Evolutionary conservation across 2,113 vertebrate genomes (phyloP).

Genomic region (Triplophysa dalaica): DNA sequence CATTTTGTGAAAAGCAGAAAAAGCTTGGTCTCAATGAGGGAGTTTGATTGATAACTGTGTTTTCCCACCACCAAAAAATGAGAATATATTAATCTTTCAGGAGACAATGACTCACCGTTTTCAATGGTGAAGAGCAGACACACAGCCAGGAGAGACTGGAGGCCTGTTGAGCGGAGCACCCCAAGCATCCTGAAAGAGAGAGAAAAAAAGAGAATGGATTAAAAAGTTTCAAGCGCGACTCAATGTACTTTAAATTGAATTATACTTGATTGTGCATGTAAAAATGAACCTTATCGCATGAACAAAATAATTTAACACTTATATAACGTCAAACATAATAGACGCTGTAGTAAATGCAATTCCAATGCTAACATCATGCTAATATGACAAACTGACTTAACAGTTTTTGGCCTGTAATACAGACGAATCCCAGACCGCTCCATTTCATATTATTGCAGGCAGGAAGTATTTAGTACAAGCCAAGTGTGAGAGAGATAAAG

Average conservation of each 20-base stretch:
- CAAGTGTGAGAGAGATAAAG: constrained; percentile 46
- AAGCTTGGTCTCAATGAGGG: neutral
- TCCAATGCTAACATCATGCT: neutral
- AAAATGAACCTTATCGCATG: neutral
- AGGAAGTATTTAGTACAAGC: constrained; percentile 45
- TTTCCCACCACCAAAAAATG: neutral
- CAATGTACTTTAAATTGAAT: too few species aligned
- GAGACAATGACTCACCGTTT: constrained; percentile 70
- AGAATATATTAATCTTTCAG: constrained; percentile 5
- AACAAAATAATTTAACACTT: too few species aligned
- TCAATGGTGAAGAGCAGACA: constrained; percentile 60
- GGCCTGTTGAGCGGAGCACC: constrained; percentile 57
- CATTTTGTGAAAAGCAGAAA: too few species aligned
- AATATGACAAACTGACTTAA: constrained; percentile 15
- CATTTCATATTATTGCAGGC: constrained; percentile 34
- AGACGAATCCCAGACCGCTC: constrained; percentile 42
- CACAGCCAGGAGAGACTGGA: constrained; percentile 64
- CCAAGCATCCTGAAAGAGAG: constrained; percentile 66
- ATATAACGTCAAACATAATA: neutral
- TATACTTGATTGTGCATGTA: too few species aligned
- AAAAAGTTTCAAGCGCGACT: neutral
- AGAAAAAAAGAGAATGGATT: constrained; percentile 1
- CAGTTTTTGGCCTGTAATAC: constrained; percentile 5
- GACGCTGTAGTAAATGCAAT: neutral
- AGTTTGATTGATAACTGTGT: neutral